A percentile compares a stretch with the other conserved stretches of the same genome.
phyloP scores from a whole-genome alignment of 2,888 invertebrate genomes.

The Cheilosia grossa region DNA sequence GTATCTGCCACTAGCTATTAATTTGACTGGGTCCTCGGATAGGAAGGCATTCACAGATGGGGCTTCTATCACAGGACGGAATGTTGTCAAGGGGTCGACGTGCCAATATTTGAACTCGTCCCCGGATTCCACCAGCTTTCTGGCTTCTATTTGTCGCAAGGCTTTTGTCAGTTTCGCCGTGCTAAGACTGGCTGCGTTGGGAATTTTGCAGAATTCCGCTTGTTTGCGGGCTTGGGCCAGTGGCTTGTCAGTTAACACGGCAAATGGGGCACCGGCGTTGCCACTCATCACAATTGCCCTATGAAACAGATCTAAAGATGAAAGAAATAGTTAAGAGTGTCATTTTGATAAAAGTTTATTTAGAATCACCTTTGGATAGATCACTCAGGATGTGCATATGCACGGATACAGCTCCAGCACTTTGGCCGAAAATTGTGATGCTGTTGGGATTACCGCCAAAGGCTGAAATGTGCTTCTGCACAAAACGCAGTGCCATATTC shows the following conservation, averaged over 20 bases:
- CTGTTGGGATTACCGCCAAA: constrained; percentile 83
- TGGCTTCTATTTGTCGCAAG: constrained; percentile 82
- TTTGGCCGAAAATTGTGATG: constrained; percentile 84
- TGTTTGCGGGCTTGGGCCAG: constrained; percentile 81
- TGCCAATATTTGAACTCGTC: constrained; percentile 84
- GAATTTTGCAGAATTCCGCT: constrained; percentile 83
- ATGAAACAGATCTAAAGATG: constrained; percentile 81
- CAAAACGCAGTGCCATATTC: constrained; percentile 83
- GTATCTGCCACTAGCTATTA: constrained; percentile 82
- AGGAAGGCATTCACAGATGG: constrained; percentile 83
- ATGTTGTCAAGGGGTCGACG: constrained; percentile 84
- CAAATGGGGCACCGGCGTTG: constrained; percentile 83
- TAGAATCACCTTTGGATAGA: constrained; percentile 79
- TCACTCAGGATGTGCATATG: constrained; percentile 84
- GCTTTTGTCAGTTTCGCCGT: constrained; percentile 81
- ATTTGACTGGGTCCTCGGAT: constrained; percentile 81
- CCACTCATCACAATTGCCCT: constrained; percentile 84
- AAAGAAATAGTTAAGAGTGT: not conserved
- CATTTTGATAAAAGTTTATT: not conserved
- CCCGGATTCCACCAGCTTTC: constrained; percentile 81
- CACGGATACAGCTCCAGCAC: constrained; percentile 83
- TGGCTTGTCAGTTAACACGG: constrained; percentile 75
- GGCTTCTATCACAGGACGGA: constrained; percentile 83
- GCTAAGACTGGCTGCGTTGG: constrained; percentile 77
- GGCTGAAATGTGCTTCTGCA: constrained; percentile 82